Conservation (phyloP, 1,140 invertebrate genomes). For the Procambarus virginalis region DNA sequence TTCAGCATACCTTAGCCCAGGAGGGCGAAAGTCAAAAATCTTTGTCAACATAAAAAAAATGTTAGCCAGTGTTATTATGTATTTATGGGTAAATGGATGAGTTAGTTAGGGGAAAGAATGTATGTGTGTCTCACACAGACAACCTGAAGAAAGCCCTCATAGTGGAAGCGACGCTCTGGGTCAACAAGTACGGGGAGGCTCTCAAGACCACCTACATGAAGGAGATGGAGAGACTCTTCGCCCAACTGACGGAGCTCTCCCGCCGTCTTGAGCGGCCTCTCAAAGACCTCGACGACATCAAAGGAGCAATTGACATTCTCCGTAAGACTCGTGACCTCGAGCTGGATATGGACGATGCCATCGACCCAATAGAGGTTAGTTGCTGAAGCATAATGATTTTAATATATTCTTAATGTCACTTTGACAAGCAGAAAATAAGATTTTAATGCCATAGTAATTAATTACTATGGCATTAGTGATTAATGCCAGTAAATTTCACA, state of each 20-base stretch:
- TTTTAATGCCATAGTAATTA: too few species aligned
- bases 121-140: constrained; percentile 77
- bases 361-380: constrained; percentile 91
- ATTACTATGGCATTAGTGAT: too few species aligned
- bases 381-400: not conserved
- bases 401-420: too few species aligned
- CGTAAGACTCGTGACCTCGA: constrained; percentile 95
- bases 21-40: too few species aligned
- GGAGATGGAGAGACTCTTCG: constrained; percentile 96
- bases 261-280: constrained; percentile 90
- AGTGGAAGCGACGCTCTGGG: constrained; percentile 87
- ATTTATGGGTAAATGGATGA: too few species aligned
- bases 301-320: constrained; percentile 93
- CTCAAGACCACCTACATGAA: constrained; percentile 93
- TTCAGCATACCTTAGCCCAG: too few species aligned
- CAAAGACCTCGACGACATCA: constrained; percentile 92
- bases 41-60: too few species aligned
- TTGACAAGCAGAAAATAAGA: too few species aligned
- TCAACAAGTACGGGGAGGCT: constrained; percentile 87
- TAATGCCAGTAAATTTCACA: too few species aligned
- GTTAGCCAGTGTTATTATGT: too few species aligned
- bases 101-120: too few species aligned
- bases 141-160: constrained; percentile 89
- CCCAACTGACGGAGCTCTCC: constrained; percentile 93
- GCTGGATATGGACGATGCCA: constrained; percentile 94